These are phyloP conservation scores for Morphnarchus princeps DNA, from an alignment of 2,113 vertebrate genomes.

Conservation along the genomic window DNA sequence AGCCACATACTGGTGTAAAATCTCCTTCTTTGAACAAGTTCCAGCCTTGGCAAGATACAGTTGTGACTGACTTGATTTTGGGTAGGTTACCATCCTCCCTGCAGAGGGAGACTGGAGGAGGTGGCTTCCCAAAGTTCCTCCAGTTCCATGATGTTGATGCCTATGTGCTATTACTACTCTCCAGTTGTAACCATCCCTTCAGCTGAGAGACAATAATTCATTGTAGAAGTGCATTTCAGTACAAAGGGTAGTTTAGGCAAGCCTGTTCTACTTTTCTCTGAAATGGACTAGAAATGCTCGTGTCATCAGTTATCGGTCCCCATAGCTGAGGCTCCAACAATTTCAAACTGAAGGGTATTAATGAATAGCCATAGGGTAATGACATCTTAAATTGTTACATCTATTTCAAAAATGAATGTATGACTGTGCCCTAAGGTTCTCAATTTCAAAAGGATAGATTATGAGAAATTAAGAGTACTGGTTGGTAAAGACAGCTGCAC, in stretches of 20 bases:
- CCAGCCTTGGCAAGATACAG: background rate
- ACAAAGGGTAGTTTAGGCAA: background rate
- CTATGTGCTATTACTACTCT: background rate
- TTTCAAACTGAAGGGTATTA: constrained; percentile 35
- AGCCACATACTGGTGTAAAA: background rate
- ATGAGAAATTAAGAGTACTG: constrained; percentile 46
- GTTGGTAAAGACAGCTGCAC: constrained; percentile 5
- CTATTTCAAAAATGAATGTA: constrained; percentile 32
- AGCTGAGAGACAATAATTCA: background rate
- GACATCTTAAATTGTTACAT: constrained; percentile 40
- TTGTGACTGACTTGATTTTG: background rate
- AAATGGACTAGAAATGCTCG: background rate
- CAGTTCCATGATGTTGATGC: background rate
- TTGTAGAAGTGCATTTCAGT: background rate
- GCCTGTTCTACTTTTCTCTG: background rate
- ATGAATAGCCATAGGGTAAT: constrained; percentile 28
- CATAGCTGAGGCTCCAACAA: background rate
- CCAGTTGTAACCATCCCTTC: background rate
- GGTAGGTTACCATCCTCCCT: fast-evolving
- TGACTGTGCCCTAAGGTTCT: constrained; percentile 32
- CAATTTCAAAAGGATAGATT: constrained; percentile 43
- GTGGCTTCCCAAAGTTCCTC: background rate
- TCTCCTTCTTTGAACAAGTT: background rate
- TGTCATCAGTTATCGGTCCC: background rate
- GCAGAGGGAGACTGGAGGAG: background rate